phyloP scores from a whole-genome alignment of 2,888 invertebrate species.

The Griposia aprilina region DNA sequence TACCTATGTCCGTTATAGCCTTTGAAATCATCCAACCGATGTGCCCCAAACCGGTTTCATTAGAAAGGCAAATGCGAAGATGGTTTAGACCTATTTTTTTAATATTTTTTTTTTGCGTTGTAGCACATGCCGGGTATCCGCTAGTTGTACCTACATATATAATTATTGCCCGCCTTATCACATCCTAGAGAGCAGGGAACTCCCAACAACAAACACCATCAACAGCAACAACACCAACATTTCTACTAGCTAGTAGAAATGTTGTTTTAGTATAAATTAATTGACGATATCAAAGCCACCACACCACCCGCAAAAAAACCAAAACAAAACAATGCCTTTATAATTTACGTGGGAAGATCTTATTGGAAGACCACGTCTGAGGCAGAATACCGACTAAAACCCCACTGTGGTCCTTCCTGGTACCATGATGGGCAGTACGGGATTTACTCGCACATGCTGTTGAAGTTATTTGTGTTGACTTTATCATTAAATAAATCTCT shows the following conservation, averaged over 20 bases:
- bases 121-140: too few species aligned
- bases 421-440: not conserved
- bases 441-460: not conserved
- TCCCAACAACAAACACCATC: too few species aligned
- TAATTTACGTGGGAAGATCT: not conserved
- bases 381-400: not conserved
- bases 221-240: too few species aligned
- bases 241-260: too few species aligned
- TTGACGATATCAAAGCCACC: slow-evolving; percentile 1
- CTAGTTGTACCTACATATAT: too few species aligned
- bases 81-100: too few species aligned
- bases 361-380: not conserved
- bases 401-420: not conserved
- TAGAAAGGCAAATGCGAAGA: too few species aligned
- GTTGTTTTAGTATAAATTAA: not conserved
- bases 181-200: not conserved
- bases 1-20: too few species aligned
- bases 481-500: too few species aligned
- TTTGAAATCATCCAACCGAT: too few species aligned
- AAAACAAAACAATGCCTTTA: not conserved
- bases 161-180: not conserved
- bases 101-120: too few species aligned
- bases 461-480: not conserved
- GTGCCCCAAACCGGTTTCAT: too few species aligned
- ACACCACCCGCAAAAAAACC: not conserved